Conservation (phyloP, 2,888 invertebrate species). For the Gymnoscelis rufifasciata region DNA sequence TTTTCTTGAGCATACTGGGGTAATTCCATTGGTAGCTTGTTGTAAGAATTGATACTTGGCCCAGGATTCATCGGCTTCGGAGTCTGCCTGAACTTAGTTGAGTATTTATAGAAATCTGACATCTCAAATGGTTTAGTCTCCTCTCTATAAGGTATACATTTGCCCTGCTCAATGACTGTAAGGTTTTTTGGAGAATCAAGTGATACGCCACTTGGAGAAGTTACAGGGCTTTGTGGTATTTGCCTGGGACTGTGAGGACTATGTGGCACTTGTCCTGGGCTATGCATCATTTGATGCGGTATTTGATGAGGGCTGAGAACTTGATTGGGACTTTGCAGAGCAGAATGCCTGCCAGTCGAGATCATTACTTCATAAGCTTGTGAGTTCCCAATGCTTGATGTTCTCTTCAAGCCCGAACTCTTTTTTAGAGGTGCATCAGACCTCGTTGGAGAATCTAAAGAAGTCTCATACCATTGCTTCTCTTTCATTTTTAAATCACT, state of each 20-base stretch:
- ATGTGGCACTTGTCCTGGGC: slow-evolving; percentile 49
- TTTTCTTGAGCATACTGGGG: slow-evolving; percentile 65
- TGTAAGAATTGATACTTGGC: slow-evolving; percentile 46
- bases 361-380: slow-evolving; percentile 71
- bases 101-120: slow-evolving; percentile 98
- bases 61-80: slow-evolving; percentile 52
- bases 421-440: slow-evolving; percentile 57
- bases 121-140: slow-evolving; percentile 98
- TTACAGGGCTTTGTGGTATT: slow-evolving; percentile 53
- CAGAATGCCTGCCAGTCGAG: slow-evolving; percentile 65
- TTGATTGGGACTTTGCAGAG: slow-evolving; percentile 65
- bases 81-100: slow-evolving; percentile 91
- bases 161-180: slow-evolving; percentile 91
- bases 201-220: slow-evolving; percentile 75
- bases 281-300: slow-evolving; percentile 40
- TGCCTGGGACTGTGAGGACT: slow-evolving; percentile 59
- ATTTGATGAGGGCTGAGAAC: slow-evolving; percentile 45
- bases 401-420: slow-evolving; percentile 71
- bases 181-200: slow-evolving; percentile 89
- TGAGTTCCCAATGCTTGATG: slow-evolving; percentile 77
- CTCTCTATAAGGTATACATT: slow-evolving; percentile 94
- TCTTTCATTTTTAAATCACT: slow-evolving; percentile 70
- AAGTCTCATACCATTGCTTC: slow-evolving; percentile 85
- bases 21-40: slow-evolving; percentile 67
- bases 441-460: slow-evolving; percentile 79